Evolutionary conservation across 2,888 invertebrate genomes (phyloP), one percentile per base, ranked within the genome.

Genomic region (Hypselothyrea guttata): DNA sequence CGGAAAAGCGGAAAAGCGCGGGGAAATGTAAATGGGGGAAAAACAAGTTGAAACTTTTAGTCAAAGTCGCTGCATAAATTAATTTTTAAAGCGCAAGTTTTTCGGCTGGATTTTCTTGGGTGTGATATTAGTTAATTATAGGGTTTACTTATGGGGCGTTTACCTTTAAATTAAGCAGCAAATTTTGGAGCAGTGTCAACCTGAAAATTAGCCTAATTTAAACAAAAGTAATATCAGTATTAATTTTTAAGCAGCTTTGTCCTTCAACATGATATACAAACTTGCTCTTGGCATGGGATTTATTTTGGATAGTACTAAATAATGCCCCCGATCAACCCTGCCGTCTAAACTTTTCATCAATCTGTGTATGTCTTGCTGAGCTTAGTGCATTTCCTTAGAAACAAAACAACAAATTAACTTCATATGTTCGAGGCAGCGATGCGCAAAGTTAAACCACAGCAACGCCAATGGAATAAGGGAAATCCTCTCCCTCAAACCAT

Each of bases 381-480:
- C 63, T 37, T 28, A 51, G 54, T 54, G 45, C 55, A 65, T 65
- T 72, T 81, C 72, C 82, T 54, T 58, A 55, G 70, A 45, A 77
- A 68, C 78, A 70, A 73, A 75, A 70, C 72, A 58, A 48, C 59
- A 77, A 78, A 78, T 78, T 75, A 77, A 72, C 73, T 70, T 75
- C 75, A 77, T 78, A 82, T 78, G 78, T 75, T 71, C 53, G 52
- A 54, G 45, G 59, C 65, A 73, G 33, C 47, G 54, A 48, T 44
- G 75, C 66, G 61, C 46, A 62, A 60, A 58, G 48, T 37, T 44
- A 49, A 70, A 42, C 65, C 56, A 44, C 66, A 71, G 51, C 58
- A 63, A 64, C 45, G 49, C 28, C 27, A 46, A 51, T 30, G 31
- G 41, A 41, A 30, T 8, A 2, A 27, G 7, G 35, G 27, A 41